Evolutionary conservation across 2,888 invertebrate genomes (phyloP).

Genomic region (Tetragnatha montana): DNA sequence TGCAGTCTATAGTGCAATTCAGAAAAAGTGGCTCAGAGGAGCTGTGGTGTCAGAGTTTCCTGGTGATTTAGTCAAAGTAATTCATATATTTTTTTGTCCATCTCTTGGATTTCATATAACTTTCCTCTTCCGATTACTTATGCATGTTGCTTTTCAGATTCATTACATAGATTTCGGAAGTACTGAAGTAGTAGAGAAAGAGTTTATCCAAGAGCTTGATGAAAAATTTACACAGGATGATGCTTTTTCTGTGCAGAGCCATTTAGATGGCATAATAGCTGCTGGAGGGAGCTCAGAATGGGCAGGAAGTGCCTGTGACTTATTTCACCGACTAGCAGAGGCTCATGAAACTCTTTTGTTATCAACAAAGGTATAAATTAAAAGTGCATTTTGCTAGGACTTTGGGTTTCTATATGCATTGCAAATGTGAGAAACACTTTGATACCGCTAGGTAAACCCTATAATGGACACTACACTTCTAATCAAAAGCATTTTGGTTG

Average conservation of each 20-base stretch:
- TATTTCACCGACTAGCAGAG: constrained; percentile 73
- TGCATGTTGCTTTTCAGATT: constrained; percentile 76
- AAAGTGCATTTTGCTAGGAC: too few species aligned
- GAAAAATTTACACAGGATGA: constrained; percentile 79
- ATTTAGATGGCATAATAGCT: constrained; percentile 83
- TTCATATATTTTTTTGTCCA: neutral
- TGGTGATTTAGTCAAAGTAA: constrained; percentile 76
- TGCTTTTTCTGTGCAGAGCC: constrained; percentile 82
- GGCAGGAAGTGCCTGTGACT: constrained; percentile 75
- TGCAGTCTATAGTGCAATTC: constrained; percentile 77
- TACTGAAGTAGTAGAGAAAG: constrained; percentile 78
- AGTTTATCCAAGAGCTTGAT: constrained; percentile 79
- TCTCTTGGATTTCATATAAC: constrained; percentile 10
- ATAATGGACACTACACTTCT: too few species aligned
- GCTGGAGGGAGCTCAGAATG: constrained; percentile 79
- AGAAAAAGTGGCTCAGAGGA: constrained; percentile 82
- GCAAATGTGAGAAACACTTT: too few species aligned
- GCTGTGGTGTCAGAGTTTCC: constrained; percentile 78
- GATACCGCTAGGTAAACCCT: too few species aligned
- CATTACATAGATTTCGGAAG: constrained; percentile 83
- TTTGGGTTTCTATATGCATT: too few species aligned
- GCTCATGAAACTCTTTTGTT: constrained; percentile 54
- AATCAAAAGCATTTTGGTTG: too few species aligned
- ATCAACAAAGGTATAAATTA: constrained; percentile 39
- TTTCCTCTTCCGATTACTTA: neutral